Evolutionary conservation across 2,888 invertebrate species (phyloP), one percentile per base, ranked within the genome.

Genomic region (Eupithecia pulchellata): DNA sequence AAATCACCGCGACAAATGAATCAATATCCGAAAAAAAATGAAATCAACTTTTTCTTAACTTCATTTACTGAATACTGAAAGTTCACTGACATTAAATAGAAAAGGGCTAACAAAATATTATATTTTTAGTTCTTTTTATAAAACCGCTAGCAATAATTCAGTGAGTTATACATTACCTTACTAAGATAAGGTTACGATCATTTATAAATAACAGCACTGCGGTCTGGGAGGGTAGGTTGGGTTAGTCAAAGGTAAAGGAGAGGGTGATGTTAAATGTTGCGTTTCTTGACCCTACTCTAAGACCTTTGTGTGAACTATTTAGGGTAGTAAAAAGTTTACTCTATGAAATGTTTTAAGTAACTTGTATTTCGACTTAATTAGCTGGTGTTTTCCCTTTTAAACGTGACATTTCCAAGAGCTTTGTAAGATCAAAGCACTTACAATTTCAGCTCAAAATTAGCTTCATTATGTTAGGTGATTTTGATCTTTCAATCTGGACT

Each of bases 241-340:
- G 63, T 29, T 62, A 39, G 30, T 63, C 61, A 36, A 36, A 61
- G 61, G 61, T 25, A 34, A 47, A 20, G 42, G 42, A 39, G 34
- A 55, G 30, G 25, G 64, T 30, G 20, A 9, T 57, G 70, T 63
- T 66, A 58, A 71, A 71, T 71, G 64, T 39, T 32, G 32, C 60
- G 55, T 55, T 36, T 34, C 55, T 32, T 68, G 67, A 61, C 64
- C 67, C 67, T 64, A n/a, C 60, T 30, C 60, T n/a, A 20, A 29
- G 57, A 30, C 60, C 61, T 61, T 61, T 61, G 61, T 61, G 57
- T 25, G 25, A 61, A 61, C 25, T 61, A 61, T 61, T 20, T 20
- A 25, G 61, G 61, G 34, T 57, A 34, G 30, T 39, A 63, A 63
- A 63, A 63, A 63, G 9, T 30, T 34, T 60, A 17, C 55, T 17